Evolutionary conservation across 2,797 vertebrate genomes (phyloP).

Genomic region (Mormyrus hasselquistii): DNA sequence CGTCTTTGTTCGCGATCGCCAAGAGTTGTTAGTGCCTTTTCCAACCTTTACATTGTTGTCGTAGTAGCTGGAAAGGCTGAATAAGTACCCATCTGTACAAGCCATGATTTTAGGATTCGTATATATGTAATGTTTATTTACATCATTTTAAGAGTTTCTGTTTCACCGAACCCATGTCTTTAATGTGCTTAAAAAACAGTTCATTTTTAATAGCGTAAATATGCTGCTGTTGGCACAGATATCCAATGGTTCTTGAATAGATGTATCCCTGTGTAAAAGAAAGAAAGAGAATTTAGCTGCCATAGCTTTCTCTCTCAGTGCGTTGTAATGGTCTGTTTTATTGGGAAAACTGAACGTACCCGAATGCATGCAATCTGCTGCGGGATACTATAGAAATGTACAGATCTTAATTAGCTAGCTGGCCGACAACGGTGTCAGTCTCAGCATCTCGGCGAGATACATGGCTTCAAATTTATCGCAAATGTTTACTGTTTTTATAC

Average conservation of each 20-base stretch:
- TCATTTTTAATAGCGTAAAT: neutral
- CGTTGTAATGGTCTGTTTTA: neutral
- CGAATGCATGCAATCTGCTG: neutral
- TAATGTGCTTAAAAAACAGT: neutral
- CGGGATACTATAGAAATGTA: neutral
- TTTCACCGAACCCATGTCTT: neutral
- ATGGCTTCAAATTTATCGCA: neutral
- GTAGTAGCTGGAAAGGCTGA: slow-evolving; percentile 16
- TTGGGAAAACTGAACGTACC: neutral
- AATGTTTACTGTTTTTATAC: neutral
- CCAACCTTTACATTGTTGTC: slow-evolving; percentile 26
- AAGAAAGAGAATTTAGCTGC: neutral
- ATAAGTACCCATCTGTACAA: slow-evolving; percentile 9
- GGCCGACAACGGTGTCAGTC: neutral
- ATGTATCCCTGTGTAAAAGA: neutral
- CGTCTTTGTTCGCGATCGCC: neutral
- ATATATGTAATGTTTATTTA: neutral
- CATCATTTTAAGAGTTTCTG: neutral
- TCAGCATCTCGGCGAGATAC: neutral
- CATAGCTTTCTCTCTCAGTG: neutral
- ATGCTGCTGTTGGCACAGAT: neutral
- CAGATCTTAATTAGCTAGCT: neutral
- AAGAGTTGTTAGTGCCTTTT: slow-evolving; percentile 21
- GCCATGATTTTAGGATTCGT: neutral
- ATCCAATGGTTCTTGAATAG: neutral